phyloP scores from a whole-genome alignment of 2,113 vertebrate genomes.

The Suncus etruscus region DNA sequence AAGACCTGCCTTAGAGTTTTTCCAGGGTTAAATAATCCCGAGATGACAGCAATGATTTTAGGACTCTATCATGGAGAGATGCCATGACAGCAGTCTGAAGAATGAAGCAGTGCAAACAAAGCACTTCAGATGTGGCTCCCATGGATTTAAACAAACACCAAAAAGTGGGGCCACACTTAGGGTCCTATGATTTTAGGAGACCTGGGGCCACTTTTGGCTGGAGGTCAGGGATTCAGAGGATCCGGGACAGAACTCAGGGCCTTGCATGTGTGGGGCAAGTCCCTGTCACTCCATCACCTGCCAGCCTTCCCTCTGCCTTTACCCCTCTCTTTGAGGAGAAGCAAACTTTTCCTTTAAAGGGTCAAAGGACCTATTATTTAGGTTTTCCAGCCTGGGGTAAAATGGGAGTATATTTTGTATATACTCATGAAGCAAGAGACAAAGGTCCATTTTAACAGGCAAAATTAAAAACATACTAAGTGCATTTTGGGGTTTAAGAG shows the following conservation, averaged over 20 bases:
- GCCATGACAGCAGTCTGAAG: neutral
- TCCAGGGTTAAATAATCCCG: neutral
- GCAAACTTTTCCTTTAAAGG: constrained; percentile 1
- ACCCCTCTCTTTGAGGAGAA: constrained; percentile 14
- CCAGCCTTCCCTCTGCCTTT: neutral
- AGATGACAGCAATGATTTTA: neutral
- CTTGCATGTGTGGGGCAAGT: no score
- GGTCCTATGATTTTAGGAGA: no score
- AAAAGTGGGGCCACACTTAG: no score
- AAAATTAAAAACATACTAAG: constrained; percentile 49
- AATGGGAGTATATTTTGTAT: constrained; percentile 38
- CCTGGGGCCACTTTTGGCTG: no score
- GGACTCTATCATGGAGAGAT: neutral
- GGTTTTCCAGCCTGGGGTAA: constrained; percentile 20
- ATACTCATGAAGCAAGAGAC: neutral
- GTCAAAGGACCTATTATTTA: neutral
- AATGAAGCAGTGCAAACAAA: neutral
- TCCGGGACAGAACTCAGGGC: no score
- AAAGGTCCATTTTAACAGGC: neutral
- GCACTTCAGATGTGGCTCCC: neutral
- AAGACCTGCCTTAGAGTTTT: neutral
- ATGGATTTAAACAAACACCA: no score
- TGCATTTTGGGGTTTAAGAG: neutral
- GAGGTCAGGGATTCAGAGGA: no score
- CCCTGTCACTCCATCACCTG: rapidly evolving